Evolutionary conservation across 2,797 vertebrate genomes (phyloP), one percentile per base, ranked within the genome.

Genomic region (Petrocephalus sullivani): DNA sequence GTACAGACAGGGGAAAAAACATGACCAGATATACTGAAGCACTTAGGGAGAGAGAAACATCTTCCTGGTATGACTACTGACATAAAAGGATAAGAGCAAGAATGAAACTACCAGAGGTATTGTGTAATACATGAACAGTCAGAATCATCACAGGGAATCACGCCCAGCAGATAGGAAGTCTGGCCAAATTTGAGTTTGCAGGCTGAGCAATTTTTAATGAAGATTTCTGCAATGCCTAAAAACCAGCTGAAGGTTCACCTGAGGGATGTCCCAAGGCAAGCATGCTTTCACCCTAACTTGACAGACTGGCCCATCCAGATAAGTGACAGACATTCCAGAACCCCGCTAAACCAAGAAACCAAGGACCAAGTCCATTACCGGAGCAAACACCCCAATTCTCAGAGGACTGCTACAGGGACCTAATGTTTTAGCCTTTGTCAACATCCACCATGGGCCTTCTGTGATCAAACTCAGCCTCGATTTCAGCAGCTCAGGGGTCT

Each of bases 121-220:
- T 58, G 2, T 4, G 51, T 61, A 61, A 61, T 64, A 87, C 33
- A 64, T 51, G 37, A 23, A 64, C 58, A 58, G 84, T 37, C 54
- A 60, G 41, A 46, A 46, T 46, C 41, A 46, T 46, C 41, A 67
- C 64, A 85, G 57, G 0, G 37, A 53, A 53, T 33, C 9, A 60
- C 49, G 9, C 53, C 75, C 41, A 2, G 9, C 46, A 37, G 19
- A 83, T 84, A 88, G 88, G 89, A 90, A 93, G 93, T 94, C 88
- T 94, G 93, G 94, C 92, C 93, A 90, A 92, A 58, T 90, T 90
- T 86, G 90, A 92, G 92, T 92, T 93, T 94, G 92, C 91, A 91
- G 87, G 93, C 90, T 91, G 87, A 41, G 75, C 87, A 89, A 1
- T 88, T 92, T 94, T 92, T 93, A 90, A 92, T 94, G 91, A 91